These are phyloP conservation scores for Ditylenchus weischeri DNA, from an alignment of 2,888 invertebrate species.

Conservation along the genomic window DNA sequence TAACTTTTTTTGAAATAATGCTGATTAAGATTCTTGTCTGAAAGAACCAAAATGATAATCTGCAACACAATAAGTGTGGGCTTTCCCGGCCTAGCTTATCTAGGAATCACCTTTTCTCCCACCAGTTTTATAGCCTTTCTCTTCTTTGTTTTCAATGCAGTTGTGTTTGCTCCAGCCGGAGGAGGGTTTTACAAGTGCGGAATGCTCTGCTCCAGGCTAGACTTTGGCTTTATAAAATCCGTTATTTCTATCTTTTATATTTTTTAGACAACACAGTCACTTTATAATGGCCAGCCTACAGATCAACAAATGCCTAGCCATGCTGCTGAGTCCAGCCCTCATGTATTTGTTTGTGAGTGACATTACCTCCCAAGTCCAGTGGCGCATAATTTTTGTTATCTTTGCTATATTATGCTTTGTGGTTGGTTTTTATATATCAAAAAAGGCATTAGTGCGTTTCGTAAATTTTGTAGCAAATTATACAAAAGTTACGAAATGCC, in stretches of 20 bases:
- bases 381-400: conserved; percentile 33
- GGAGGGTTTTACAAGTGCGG: conserved; percentile 39
- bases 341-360: conserved; percentile 42
- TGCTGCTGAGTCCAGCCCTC: conserved; percentile 47
- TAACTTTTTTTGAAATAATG: too few relatives aligned
- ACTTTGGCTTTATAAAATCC: neutral
- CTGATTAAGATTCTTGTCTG: conserved; percentile 36
- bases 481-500: too few relatives aligned
- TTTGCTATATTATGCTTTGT: conserved; percentile 32
- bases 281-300: conserved; percentile 50
- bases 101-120: conserved; percentile 36
- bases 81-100: conserved; percentile 31
- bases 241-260: too few relatives aligned
- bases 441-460: too few relatives aligned
- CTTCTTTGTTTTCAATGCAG: conserved; percentile 14
- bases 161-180: conserved; percentile 17
- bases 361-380: conserved; percentile 29
- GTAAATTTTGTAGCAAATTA: too few relatives aligned
- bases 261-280: conserved; percentile 29
- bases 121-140: conserved; percentile 29
- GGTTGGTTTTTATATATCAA: conserved; percentile 29
- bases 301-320: conserved; percentile 50
- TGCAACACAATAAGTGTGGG: conserved; percentile 53
- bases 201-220: conserved; percentile 25
- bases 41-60: conserved; percentile 47